phyloP scores from a whole-genome alignment of 2,797 vertebrate species.

The Melanotaenia pygmaea region DNA sequence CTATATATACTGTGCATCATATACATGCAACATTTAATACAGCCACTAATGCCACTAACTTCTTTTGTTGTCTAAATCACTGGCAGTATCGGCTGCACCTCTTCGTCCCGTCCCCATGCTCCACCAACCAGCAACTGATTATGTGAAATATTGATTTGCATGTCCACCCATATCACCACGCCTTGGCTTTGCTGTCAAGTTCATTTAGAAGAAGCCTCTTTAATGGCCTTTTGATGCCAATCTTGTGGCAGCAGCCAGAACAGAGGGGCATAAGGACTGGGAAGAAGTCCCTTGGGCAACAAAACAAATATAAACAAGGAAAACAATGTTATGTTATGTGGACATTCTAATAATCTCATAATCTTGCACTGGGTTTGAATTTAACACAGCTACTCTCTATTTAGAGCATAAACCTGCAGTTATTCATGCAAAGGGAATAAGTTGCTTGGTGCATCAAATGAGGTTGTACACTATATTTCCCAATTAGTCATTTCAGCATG shows the following conservation, averaged over 20 bases:
- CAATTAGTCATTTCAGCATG: constrained; percentile 79
- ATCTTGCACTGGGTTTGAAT: constrained; percentile 24
- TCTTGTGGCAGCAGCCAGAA: constrained; percentile 55
- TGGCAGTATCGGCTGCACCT: constrained; percentile 47
- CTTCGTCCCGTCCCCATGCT: constrained; percentile 50
- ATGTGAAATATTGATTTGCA: constrained; percentile 86
- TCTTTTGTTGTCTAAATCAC: constrained; percentile 56
- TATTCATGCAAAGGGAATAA: constrained; percentile 71
- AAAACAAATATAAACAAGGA: constrained; percentile 47
- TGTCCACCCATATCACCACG: constrained; percentile 79
- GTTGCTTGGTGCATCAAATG: constrained; percentile 62
- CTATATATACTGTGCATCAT: not conserved
- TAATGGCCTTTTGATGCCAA: constrained; percentile 72
- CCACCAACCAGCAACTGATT: constrained; percentile 70
- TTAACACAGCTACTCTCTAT: constrained; percentile 36
- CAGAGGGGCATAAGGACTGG: constrained; percentile 40
- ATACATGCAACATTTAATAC: constrained; percentile 15
- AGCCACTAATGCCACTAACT: constrained; percentile 29
- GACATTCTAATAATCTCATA: constrained; percentile 46
- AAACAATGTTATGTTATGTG: constrained; percentile 27
- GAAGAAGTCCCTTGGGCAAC: constrained; percentile 28
- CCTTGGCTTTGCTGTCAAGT: constrained; percentile 78
- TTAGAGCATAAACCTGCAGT: constrained; percentile 63
- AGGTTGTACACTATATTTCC: constrained; percentile 72
- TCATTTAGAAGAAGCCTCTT: constrained; percentile 73